Conservation (phyloP, 64 coral and sea anemone genomes). For the Montipora efflorescens region DNA sequence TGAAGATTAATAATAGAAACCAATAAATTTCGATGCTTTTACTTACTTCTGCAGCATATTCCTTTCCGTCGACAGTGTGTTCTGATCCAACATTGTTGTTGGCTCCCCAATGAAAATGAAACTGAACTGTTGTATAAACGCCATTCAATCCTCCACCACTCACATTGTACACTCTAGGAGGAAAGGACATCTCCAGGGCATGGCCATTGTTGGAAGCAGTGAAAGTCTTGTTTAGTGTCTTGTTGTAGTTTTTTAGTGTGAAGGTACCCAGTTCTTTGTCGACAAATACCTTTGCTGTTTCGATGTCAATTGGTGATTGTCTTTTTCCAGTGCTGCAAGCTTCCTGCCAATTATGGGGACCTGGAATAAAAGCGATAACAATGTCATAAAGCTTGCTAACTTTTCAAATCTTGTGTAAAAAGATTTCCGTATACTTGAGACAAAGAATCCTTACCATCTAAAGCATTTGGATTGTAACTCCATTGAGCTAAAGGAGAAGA, state of each 20-base stretch:
- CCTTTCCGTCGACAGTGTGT: constrained; percentile 23
- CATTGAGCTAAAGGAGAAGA: background rate
- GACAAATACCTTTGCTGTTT: background rate
- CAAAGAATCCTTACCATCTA: background rate
- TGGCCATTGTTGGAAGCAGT: background rate
- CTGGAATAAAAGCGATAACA: background rate
- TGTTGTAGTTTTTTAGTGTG: constrained; percentile 18
- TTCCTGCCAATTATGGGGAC: background rate
- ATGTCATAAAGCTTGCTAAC: too few relatives aligned
- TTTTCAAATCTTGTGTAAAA: background rate
- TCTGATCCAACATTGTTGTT: constrained; percentile 31
- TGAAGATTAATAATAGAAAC: too few relatives aligned
- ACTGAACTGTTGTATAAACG: constrained; percentile 16
- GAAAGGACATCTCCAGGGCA: background rate
- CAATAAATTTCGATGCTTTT: too few relatives aligned
- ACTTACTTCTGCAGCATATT: constrained; percentile 58
- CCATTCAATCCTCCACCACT: constrained; percentile 29
- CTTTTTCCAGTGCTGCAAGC: background rate
- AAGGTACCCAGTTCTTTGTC: background rate
- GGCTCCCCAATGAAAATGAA: constrained; percentile 61
- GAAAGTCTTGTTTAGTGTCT: background rate
- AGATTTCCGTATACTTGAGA: background rate
- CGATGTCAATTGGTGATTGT: constrained; percentile 64
- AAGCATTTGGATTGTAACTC: background rate
- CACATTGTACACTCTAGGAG: background rate